Evolutionary conservation across 2,113 vertebrate species (phyloP).

Genomic region (Bufo gargarizans): DNA sequence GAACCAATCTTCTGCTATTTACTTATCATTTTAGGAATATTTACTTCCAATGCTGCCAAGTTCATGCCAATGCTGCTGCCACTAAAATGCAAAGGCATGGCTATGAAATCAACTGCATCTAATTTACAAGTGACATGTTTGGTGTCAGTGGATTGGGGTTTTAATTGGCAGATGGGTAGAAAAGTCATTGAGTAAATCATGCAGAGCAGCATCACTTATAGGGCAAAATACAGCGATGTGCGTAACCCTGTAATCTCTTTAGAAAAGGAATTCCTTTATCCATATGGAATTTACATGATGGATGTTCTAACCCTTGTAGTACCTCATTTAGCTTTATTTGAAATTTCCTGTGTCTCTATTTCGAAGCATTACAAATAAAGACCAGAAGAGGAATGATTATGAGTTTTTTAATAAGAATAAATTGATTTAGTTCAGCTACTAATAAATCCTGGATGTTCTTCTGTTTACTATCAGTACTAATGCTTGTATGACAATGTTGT

Average conservation of each 20-base stretch:
- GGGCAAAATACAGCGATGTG: slow-evolving; percentile 31
- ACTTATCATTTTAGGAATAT: slow-evolving; percentile 24
- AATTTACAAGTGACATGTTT: neutral
- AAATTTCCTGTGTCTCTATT: slow-evolving; percentile 45
- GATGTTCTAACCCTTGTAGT: slow-evolving; percentile 47
- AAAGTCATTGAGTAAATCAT: neutral
- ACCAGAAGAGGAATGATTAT: slow-evolving; percentile 40
- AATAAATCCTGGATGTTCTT: slow-evolving; percentile 7
- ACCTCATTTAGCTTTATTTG: slow-evolving; percentile 31
- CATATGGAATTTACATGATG: slow-evolving; percentile 43
- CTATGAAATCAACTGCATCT: neutral
- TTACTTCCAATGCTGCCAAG: slow-evolving; percentile 15
- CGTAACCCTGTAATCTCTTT: slow-evolving; percentile 42
- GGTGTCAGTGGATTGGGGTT: neutral
- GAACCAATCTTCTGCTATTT: slow-evolving; percentile 9
- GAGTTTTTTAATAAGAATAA: slow-evolving; percentile 9
- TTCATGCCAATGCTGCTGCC: neutral
- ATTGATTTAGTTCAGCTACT: neutral
- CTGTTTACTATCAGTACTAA: neutral
- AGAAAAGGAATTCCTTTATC: slow-evolving; percentile 47
- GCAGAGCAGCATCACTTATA: slow-evolving; percentile 25
- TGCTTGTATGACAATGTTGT: neutral
- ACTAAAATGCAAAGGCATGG: neutral
- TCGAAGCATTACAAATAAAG: slow-evolving; percentile 61
- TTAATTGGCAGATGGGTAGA: slow-evolving; percentile 25